These are phyloP conservation scores for Meghimatium bilineatum DNA, from an alignment of 2,888 invertebrate genomes.

Conservation along the genomic window DNA sequence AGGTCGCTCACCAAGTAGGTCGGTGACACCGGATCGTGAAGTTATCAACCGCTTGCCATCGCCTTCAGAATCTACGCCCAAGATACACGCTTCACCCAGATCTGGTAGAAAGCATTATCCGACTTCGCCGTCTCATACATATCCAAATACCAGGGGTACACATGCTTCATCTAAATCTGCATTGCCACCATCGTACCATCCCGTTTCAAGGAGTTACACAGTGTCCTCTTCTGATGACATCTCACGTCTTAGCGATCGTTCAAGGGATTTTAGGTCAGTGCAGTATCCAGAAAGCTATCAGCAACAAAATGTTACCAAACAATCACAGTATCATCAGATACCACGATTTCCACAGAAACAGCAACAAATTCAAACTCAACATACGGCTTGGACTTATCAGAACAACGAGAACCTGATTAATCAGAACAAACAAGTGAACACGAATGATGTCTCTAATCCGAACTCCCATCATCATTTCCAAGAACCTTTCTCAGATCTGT, in stretches of 20 bases:
- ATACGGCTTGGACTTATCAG: not conserved
- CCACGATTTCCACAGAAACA: not conserved
- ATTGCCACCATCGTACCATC: not conserved
- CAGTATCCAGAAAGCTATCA: not conserved
- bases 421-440: slow-evolving; percentile 22
- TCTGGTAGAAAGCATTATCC: slow-evolving; percentile 9
- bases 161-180: not conserved
- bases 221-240: not conserved
- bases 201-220: not conserved
- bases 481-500: not conserved
- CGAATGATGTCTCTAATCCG: not conserved
- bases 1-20: slow-evolving; percentile 48
- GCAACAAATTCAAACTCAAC: not conserved
- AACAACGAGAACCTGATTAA: not conserved
- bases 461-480: slow-evolving; percentile 5
- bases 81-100: slow-evolving; percentile 23
- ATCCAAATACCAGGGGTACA: not conserved
- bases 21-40: slow-evolving; percentile 38
- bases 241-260: not conserved
- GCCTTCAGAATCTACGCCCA: not conserved
- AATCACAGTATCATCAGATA: not conserved
- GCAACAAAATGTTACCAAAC: not conserved
- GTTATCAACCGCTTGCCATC: slow-evolving; percentile 12
- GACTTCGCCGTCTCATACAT: not conserved
- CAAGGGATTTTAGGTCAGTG: not conserved